Evolutionary conservation across 2,888 invertebrate genomes (phyloP).

Genomic region (Leptopilina drosophilae): DNA sequence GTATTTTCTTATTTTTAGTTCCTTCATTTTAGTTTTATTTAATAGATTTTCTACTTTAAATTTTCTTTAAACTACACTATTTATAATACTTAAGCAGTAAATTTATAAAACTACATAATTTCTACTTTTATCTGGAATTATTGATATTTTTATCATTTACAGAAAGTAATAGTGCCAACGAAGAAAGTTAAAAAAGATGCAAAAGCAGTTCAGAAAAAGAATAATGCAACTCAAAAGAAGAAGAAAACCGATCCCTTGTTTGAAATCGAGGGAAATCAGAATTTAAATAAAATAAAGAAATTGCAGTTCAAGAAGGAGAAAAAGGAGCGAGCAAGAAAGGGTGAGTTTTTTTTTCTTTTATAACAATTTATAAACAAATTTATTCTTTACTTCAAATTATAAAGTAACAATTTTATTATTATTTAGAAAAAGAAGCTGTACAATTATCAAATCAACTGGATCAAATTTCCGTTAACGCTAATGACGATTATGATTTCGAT

Average conservation of each 20-base stretch:
- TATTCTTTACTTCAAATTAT: conserved; percentile 40
- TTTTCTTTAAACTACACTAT: too few species aligned
- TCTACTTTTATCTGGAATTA: not conserved
- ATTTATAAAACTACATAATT: too few species aligned
- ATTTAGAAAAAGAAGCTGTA: conserved; percentile 81
- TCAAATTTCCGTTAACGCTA: conserved; percentile 65
- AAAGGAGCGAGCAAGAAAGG: conserved; percentile 79
- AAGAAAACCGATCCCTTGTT: conserved; percentile 82
- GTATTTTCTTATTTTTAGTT: not conserved
- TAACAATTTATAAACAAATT: not conserved
- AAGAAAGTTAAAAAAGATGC: conserved; percentile 72
- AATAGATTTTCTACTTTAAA: too few species aligned
- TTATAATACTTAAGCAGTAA: too few species aligned
- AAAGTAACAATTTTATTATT: conserved; percentile 45
- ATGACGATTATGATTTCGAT: conserved; percentile 82
- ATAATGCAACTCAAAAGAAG: conserved; percentile 63
- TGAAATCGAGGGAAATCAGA: conserved; percentile 84
- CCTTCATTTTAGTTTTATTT: too few species aligned
- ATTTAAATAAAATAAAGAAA: conserved; percentile 81
- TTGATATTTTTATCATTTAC: conserved; percentile 45
- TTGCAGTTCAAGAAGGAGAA: conserved; percentile 84
- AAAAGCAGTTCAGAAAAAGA: conserved; percentile 57
- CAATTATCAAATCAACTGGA: conserved; percentile 83
- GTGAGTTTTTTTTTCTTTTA: conserved; percentile 57
- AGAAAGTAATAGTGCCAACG: conserved; percentile 68